Conservation (phyloP, 2,113 vertebrate genomes). For the Podarcis cretensis region DNA sequence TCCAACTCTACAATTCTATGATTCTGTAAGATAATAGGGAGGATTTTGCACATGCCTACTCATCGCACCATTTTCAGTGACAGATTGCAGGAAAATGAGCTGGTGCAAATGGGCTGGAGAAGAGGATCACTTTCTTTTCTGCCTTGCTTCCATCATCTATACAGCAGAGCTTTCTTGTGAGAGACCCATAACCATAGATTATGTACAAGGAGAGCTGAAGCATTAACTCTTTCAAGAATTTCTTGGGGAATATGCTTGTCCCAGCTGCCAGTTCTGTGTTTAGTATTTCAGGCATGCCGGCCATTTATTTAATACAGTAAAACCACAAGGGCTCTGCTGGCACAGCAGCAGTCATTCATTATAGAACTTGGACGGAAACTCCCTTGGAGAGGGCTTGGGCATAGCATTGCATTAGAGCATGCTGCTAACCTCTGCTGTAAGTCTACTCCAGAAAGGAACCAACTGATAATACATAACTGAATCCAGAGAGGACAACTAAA, state of each 20-base stretch:
- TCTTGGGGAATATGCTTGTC: not conserved
- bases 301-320: conserved; percentile 7
- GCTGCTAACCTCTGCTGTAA: not conserved
- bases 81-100: not conserved
- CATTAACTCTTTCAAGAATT: not conserved
- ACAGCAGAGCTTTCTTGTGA: not conserved
- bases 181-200: not conserved
- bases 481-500: not conserved
- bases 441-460: not conserved
- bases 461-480: not conserved
- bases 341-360: conserved; percentile 21
- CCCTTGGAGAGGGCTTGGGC: not conserved
- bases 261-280: not conserved
- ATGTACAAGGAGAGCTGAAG: not conserved
- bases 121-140: not conserved
- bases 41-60: not conserved
- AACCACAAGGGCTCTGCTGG: conserved; percentile 18
- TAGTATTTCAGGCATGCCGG: not conserved
- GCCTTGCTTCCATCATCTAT: not conserved
- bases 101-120: not conserved
- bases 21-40: not conserved
- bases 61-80: not conserved
- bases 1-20: too few relatives aligned
- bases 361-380: conserved; percentile 24
- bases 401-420: not conserved